phyloP scores from a whole-genome alignment of 1,140 invertebrate genomes.

The Olivierus martensii region DNA sequence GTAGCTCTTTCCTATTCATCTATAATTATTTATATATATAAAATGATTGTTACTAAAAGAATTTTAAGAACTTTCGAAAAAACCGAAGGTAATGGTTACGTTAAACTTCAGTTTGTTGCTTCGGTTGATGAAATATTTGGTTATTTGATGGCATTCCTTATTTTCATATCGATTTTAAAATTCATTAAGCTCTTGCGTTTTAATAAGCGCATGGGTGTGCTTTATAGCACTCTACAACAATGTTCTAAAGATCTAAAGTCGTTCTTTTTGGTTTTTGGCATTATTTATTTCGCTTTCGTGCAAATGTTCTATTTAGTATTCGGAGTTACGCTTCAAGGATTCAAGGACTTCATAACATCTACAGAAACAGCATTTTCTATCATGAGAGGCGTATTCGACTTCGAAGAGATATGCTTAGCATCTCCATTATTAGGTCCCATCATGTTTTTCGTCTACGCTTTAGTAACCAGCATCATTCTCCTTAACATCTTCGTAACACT shows the following conservation, averaged over 20 bases:
- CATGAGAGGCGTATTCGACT: slow-evolving; percentile 41
- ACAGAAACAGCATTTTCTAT: slow-evolving; percentile 38
- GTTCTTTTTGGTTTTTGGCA: slow-evolving; percentile 29
- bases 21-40: slow-evolving; percentile 35
- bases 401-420: slow-evolving; percentile 33
- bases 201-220: slow-evolving; percentile 29
- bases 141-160: slow-evolving; percentile 32
- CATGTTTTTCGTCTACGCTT: slow-evolving; percentile 38
- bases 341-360: slow-evolving; percentile 35
- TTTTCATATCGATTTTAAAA: slow-evolving; percentile 38
- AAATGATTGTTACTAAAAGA: slow-evolving; percentile 29
- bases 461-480: slow-evolving; percentile 38
- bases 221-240: slow-evolving; percentile 26
- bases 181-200: slow-evolving; percentile 38
- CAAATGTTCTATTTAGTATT: slow-evolving; percentile 39
- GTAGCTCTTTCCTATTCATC: slow-evolving; percentile 30
- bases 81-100: slow-evolving; percentile 33
- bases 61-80: slow-evolving; percentile 31
- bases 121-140: slow-evolving; percentile 37
- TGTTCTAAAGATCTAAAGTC: slow-evolving; percentile 31
- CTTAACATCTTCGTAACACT: slow-evolving; percentile 44
- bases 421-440: slow-evolving; percentile 35
- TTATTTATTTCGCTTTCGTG: slow-evolving; percentile 31
- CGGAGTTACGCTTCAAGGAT: slow-evolving; percentile 25
- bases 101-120: slow-evolving; percentile 37